Evolutionary conservation across 2,888 invertebrate species (phyloP), one percentile per base, ranked within the genome.

Genomic region (Melolontha melolontha): DNA sequence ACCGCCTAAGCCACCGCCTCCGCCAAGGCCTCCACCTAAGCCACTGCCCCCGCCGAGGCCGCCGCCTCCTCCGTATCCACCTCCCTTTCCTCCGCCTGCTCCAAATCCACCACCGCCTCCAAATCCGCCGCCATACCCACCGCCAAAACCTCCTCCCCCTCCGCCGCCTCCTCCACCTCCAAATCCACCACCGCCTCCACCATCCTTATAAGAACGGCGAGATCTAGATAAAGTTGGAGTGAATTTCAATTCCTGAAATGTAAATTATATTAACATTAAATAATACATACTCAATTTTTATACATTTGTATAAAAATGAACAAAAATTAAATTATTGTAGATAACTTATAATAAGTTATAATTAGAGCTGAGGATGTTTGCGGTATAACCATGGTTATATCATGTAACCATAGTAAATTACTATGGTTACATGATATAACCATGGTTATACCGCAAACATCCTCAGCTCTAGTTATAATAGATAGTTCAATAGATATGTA

Each of bases 41-140:
- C 69, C 66, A 64, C 72, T 72, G 27, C 27, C 42, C 10, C 71
- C 69, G 34, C 67, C 67, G 4, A 27, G 40, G 29, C 41, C 52
- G 12, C 63, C 42, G 12, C 40, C 52, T 17, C 51, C 34, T 22
- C 34, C 34, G 12, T 16, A 40, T 16, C 47, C 47, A 4, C 65
- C 55, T 5, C 22, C 82, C 7, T 8, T 16, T n/a, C 44, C 51
- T 12, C 71, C 69, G 42, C 73, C 70, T 8, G 69, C 69, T 44
- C 52, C 55, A 29, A 42, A 51, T 34, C 67, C 52, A 16, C 63
- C 42, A 12, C 40, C 52, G 17, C 51, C 34, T 22, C 34, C 34
- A 14, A n/a, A n/a, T n/a, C n/a, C n/a, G 74, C 79, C 63, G 39
- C 73, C 71, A 2, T 69, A 72, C 16, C 66, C 66, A 8, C 64